Base-by-base conservation (phyloP, 2,888 invertebrate species). In the Nebria salina region DNA sequence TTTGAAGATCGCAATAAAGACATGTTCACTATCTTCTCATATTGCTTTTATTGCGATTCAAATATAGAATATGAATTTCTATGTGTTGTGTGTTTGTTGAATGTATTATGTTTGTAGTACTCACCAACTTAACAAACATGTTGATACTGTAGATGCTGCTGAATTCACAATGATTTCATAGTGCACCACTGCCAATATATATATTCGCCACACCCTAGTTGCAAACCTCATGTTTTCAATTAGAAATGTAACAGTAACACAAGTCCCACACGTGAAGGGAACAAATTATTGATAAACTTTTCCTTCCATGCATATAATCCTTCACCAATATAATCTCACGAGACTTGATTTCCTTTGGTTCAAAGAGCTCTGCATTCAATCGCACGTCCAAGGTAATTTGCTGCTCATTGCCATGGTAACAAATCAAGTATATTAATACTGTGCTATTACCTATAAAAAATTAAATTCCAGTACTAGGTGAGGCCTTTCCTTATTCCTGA, bases 101-200 rank as follows among this genome's bases (percentile, higher is more conserved):
- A 34, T 34, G 77, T 72, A 54, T 77, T 5, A 43, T 70, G 64
- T 6, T 41, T 54, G 82, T 81, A 81, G 20, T 65, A 87, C 88
- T 88, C 87, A 89, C 88, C 88, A 89, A 87, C 88, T 89, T 89
- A 88, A 88, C 88, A 85, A 89, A 89, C 88, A 89, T 88, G 87
- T 88, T 87, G 87, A 84, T 84, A 84, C 83, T 85, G 84, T 84
- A 20, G 42, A 26, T 70, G 75, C 75, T 75, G 80, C 68, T 72
- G 80, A 80, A 75, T 80, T 80, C 75, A 80, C 80, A 80, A 75
- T 75, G 80, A 64, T 64, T 43, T 54, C 43, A 75, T 75, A 75
- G 76, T 81, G 80, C 76, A 72, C 43, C 54, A 26, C 34, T 77
- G 72, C 84, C 82, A 85, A 86, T 88, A 86, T 88, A 88, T 87